Conservation (phyloP, 92 coral and sea anemone species). For the Actinostola sp. region DNA sequence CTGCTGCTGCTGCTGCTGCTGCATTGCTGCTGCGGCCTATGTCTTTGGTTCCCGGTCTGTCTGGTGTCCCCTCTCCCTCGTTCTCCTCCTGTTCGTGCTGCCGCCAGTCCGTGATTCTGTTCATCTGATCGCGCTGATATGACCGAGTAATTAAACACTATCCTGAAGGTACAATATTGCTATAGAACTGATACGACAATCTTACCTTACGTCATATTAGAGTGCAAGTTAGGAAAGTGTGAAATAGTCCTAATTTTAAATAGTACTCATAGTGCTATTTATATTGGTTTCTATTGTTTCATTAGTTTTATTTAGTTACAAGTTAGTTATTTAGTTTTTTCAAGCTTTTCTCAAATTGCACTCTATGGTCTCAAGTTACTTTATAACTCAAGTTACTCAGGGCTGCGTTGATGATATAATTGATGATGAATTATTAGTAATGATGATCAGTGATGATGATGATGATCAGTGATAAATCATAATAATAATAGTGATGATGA, state of each 20-base stretch:
- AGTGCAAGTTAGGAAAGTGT: no score
- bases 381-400: no score
- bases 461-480: no score
- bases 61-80: conserved; percentile 82
- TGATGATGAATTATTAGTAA: no score
- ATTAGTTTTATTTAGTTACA: background rate
- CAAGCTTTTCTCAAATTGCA: no score
- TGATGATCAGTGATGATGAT: no score
- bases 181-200: background rate
- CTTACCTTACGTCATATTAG: no score
- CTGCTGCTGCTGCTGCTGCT: background rate
- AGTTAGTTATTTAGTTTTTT: no score
- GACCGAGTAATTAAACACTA: conserved; percentile 78
- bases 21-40: background rate
- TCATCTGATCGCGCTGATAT: conserved; percentile 74
- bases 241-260: background rate
- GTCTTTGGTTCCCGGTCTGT: conserved; percentile 54
- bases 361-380: no score
- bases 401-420: no score
- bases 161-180: conserved; percentile 59
- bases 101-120: conserved; percentile 72
- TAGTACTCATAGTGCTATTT: background rate
- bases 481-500: no score
- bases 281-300: background rate
- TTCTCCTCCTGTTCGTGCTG: conserved; percentile 77